Conservation (phyloP, 2,113 vertebrate species). For the Charina bottae region DNA sequence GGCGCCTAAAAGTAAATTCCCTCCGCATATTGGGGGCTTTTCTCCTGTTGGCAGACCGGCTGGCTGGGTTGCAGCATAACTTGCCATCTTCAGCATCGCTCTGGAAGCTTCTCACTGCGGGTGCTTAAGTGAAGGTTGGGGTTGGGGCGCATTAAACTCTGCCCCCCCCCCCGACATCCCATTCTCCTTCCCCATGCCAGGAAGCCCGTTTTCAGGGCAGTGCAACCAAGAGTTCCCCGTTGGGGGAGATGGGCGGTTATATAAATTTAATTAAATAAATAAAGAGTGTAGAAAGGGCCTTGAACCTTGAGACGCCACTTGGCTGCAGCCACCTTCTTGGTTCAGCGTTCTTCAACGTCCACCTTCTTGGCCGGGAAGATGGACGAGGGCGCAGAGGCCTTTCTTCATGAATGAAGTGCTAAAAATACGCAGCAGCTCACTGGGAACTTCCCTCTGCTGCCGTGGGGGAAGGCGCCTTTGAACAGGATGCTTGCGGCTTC, state of each 20-base stretch:
- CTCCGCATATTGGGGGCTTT: neutral
- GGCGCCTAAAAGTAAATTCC: neutral
- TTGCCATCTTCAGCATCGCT: neutral
- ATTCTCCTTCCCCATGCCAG: neutral
- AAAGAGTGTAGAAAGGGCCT: neutral
- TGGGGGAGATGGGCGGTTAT: no score
- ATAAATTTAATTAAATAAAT: no score
- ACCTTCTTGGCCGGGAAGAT: no score
- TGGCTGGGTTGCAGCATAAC: no score
- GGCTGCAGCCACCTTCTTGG: no score
- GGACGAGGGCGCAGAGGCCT: no score
- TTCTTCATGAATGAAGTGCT: neutral
- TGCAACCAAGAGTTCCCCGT: no score
- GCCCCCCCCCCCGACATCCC: neutral
- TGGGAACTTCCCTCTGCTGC: neutral
- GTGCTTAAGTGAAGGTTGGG: neutral
- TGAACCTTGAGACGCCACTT: no score
- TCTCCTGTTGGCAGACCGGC: neutral
- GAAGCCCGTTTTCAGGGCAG: no score
- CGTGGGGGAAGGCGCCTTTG: slow-evolving; percentile 8
- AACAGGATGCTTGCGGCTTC: slow-evolving; percentile 75
- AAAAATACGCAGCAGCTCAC: neutral
- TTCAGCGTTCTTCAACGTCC: no score
- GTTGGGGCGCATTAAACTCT: no score
- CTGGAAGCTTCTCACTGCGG: neutral